Evolutionary conservation across 2,113 vertebrate species (phyloP).

Genomic region (Xiphorhynchus elegans): DNA sequence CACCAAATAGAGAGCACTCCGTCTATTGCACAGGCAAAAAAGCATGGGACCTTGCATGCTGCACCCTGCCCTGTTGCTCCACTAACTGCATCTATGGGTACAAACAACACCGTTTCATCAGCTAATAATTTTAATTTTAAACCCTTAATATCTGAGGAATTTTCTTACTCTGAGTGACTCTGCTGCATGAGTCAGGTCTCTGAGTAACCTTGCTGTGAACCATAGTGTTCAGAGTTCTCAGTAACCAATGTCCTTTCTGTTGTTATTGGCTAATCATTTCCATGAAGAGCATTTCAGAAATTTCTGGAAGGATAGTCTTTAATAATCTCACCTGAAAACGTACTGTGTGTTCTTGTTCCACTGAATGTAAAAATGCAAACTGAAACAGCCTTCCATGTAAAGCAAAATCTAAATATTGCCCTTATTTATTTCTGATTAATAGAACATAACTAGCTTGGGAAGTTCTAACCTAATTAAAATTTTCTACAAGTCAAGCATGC

Average conservation of each 20-base stretch:
- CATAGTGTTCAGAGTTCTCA: not conserved
- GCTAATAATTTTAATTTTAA: not conserved
- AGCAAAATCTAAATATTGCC: not conserved
- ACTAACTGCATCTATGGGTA: not conserved
- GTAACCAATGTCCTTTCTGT: not conserved
- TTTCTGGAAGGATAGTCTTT: not conserved
- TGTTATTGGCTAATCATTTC: not conserved
- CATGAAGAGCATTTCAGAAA: not conserved
- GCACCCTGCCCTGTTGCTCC: accelerated
- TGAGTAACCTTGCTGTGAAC: not conserved
- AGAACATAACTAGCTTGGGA: not conserved
- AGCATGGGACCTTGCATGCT: accelerated
- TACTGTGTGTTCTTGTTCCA: not conserved
- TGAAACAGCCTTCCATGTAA: not conserved
- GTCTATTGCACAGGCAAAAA: not conserved
- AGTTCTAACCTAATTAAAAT: not conserved
- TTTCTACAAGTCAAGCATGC: not conserved
- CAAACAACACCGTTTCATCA: not conserved
- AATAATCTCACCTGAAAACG: not conserved
- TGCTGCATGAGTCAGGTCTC: not conserved
- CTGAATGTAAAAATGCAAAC: not conserved
- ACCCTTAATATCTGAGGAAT: not conserved
- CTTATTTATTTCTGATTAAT: not conserved
- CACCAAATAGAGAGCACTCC: not conserved
- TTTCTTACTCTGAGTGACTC: not conserved